These are phyloP conservation scores for Napeogenes inachia DNA, from an alignment of 2,888 invertebrate genomes.

Conservation along the genomic window DNA sequence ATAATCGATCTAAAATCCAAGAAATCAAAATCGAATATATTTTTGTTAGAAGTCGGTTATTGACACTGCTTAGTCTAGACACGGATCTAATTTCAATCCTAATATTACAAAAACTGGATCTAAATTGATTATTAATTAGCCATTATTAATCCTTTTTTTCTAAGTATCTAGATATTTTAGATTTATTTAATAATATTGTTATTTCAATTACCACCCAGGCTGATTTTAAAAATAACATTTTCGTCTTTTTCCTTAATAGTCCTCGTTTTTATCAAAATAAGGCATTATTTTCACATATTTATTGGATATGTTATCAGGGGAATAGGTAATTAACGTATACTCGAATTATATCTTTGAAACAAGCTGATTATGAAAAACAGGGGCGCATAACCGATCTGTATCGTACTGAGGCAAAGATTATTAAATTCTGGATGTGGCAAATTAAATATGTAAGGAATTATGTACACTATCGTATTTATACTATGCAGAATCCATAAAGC, in stretches of 20 bases:
- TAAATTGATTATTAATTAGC: neutral
- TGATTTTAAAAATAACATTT: slow-evolving; percentile 17
- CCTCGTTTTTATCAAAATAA: slow-evolving; percentile 34
- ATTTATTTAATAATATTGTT: slow-evolving; percentile 3
- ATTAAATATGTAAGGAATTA: neutral
- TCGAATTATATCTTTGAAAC: slow-evolving; percentile 30
- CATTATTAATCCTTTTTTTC: neutral
- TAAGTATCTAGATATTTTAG: neutral
- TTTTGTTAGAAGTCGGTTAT: too few relatives aligned
- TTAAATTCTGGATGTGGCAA: neutral
- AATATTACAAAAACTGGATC: too few relatives aligned
- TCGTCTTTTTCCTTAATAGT: slow-evolving; percentile 15
- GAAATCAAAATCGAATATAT: too few relatives aligned
- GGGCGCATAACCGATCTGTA: slow-evolving; percentile 7
- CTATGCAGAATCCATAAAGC: too few relatives aligned
- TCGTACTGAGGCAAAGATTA: neutral
- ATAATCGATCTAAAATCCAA: too few relatives aligned
- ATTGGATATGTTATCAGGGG: slow-evolving; percentile 36
- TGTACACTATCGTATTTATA: too few relatives aligned
- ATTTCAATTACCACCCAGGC: slow-evolving; percentile 32
- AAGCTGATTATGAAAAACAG: slow-evolving; percentile 19
- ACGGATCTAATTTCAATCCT: too few relatives aligned
- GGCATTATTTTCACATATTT: slow-evolving; percentile 46
- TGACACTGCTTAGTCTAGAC: too few relatives aligned
- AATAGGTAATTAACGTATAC: slow-evolving; percentile 39